These are phyloP conservation scores for Grammomys dolichurus DNA, from an alignment of 2,113 vertebrate species.

Conservation along the genomic window DNA sequence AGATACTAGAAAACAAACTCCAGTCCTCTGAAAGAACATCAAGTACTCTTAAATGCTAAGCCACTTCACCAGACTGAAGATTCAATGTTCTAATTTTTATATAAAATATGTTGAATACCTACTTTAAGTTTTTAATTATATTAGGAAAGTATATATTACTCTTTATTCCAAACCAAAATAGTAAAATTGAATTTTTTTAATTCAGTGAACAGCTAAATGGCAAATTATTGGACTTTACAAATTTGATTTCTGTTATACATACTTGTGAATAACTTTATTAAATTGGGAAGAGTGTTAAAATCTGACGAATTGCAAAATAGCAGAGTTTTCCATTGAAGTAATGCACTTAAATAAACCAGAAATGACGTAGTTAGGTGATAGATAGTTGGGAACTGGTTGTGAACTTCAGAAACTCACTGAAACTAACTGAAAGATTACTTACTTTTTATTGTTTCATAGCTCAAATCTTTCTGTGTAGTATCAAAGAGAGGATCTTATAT, in stretches of 20 bases:
- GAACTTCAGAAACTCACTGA: slow-evolving; percentile 80
- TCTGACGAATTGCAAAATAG: not conserved
- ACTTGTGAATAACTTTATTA: not conserved
- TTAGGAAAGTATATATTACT: not conserved
- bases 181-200: slow-evolving; percentile 21
- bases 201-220: not conserved
- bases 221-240: not conserved
- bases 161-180: not conserved
- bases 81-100: not conserved
- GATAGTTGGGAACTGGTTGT: slow-evolving; percentile 1
- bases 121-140: slow-evolving; percentile 16
- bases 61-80: not conserved
- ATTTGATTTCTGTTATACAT: not conserved
- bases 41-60: not conserved
- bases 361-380: not conserved
- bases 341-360: not conserved
- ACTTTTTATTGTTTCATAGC: slow-evolving; percentile 74
- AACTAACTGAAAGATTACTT: slow-evolving; percentile 75
- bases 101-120: not conserved
- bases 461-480: slow-evolving; percentile 81
- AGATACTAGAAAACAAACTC: not conserved
- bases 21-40: not conserved
- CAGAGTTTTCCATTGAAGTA: not conserved
- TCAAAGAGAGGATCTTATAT: slow-evolving; percentile 80
- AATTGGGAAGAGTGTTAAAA: not conserved